These are phyloP conservation scores for Coreoperca whiteheadi DNA, from an alignment of 2,113 vertebrate species.

Conservation along the genomic window DNA sequence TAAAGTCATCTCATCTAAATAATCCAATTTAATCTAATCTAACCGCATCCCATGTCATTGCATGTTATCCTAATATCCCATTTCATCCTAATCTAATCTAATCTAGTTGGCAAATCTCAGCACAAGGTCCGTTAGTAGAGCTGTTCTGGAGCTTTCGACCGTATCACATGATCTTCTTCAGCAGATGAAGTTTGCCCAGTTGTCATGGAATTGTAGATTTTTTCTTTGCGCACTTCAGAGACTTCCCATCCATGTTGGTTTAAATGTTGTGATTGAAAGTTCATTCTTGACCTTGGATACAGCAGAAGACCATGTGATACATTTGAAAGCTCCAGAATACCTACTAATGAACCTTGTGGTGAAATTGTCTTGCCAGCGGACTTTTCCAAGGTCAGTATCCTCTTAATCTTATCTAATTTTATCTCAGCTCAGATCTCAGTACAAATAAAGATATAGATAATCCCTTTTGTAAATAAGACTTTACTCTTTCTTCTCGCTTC, in stretches of 20 bases:
- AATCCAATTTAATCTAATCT: not conserved
- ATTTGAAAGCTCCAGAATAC: not conserved
- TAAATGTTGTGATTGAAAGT: not conserved
- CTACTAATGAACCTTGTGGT: not conserved
- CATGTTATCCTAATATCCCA: not conserved
- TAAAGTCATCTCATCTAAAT: not conserved
- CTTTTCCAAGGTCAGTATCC: not conserved
- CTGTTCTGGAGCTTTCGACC: not conserved
- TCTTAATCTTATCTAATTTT: not conserved
- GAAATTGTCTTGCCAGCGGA: not conserved
- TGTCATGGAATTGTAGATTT: not conserved
- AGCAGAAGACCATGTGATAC: not conserved
- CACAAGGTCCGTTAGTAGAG: not conserved
- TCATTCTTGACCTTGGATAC: not conserved
- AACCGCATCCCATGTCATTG: too few relatives aligned
- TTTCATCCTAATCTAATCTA: not conserved
- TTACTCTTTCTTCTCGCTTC: constrained; percentile 11
- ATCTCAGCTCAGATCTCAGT: not conserved
- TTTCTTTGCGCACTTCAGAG: not conserved
- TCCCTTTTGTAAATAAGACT: not conserved
- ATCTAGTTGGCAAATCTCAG: not conserved
- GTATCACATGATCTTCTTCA: too few relatives aligned
- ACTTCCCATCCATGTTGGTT: not conserved
- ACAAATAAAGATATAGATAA: not conserved
- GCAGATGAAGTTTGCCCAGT: not conserved